phyloP scores from a whole-genome alignment of 2,113 vertebrate genomes.

The Oenanthe melanoleuca region DNA sequence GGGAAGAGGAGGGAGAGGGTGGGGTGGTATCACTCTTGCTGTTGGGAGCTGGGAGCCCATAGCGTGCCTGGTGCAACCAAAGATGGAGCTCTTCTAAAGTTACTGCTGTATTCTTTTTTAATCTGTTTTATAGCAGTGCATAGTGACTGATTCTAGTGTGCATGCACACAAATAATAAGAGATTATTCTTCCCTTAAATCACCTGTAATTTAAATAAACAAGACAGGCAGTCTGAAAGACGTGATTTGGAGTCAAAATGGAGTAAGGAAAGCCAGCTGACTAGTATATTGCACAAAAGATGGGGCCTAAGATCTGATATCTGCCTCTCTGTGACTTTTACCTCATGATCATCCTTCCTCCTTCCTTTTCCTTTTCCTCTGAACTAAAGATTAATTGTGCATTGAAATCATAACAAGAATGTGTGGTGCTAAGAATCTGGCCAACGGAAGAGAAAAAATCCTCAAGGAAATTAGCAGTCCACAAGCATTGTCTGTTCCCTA shows the following conservation, averaged over 20 bases:
- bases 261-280: slow-evolving; percentile 4
- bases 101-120: neutral
- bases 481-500: slow-evolving; percentile 10
- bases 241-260: slow-evolving; percentile 42
- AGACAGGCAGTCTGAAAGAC: neutral
- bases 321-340: neutral
- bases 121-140: neutral
- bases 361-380: slow-evolving; percentile 48
- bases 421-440: neutral
- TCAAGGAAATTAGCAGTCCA: slow-evolving; percentile 51
- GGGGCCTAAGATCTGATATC: neutral
- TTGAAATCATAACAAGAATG: slow-evolving; percentile 47
- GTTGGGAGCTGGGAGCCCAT: neutral
- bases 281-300: neutral
- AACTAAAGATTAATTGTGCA: slow-evolving; percentile 49
- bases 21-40: neutral
- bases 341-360: slow-evolving; percentile 16
- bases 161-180: neutral
- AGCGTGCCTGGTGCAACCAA: neutral
- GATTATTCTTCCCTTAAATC: neutral
- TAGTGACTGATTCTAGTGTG: neutral
- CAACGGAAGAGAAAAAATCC: slow-evolving; percentile 48
- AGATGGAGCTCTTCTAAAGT: neutral
- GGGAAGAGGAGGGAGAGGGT: neutral
- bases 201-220: slow-evolving; percentile 1